Conservation (phyloP, 2,797 vertebrate species). For the Helostoma temminkii region DNA sequence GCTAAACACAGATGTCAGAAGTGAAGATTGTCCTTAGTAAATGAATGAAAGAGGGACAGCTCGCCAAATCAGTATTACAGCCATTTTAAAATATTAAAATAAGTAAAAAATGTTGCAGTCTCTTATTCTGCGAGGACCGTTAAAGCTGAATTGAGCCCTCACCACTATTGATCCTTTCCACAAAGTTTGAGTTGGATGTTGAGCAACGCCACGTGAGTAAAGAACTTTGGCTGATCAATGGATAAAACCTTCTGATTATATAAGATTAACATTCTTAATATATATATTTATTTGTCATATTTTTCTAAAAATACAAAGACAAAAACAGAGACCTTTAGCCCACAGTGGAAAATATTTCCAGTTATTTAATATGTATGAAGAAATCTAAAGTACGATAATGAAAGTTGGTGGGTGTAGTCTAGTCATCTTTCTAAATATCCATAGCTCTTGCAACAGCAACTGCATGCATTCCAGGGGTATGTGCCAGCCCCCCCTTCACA, state of each 20-base stretch:
- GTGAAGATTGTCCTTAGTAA: slow-evolving; percentile 14
- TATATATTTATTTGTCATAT: not conserved
- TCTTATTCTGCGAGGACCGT: slow-evolving; percentile 9
- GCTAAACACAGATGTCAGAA: slow-evolving; percentile 10
- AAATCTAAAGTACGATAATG: slow-evolving; percentile 47
- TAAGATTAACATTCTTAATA: slow-evolving; percentile 4
- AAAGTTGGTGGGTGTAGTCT: slow-evolving; percentile 40
- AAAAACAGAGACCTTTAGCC: slow-evolving; percentile 16
- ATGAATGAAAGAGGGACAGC: slow-evolving; percentile 9
- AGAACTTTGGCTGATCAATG: slow-evolving; percentile 53
- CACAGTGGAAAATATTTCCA: slow-evolving; percentile 21
- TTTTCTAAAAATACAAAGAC: not conserved
- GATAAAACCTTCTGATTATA: slow-evolving; percentile 13
- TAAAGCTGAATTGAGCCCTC: slow-evolving; percentile 14
- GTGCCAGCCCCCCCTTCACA: slow-evolving; percentile 36
- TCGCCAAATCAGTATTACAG: slow-evolving; percentile 8
- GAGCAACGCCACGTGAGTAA: slow-evolving; percentile 17
- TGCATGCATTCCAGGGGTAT: slow-evolving; percentile 52
- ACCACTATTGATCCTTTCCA: slow-evolving; percentile 30
- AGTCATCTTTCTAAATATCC: slow-evolving; percentile 34
- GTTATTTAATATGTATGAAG: slow-evolving; percentile 41
- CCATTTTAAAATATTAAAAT: too few species aligned
- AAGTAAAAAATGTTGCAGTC: slow-evolving; percentile 9
- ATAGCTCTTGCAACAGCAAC: slow-evolving; percentile 58
- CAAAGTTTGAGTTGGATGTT: slow-evolving; percentile 38